A percentile compares a stretch with the other conserved stretches of the same genome.
Evolutionary conservation across 2,113 vertebrate genomes (phyloP).

Genomic region (Butorides virescens): DNA sequence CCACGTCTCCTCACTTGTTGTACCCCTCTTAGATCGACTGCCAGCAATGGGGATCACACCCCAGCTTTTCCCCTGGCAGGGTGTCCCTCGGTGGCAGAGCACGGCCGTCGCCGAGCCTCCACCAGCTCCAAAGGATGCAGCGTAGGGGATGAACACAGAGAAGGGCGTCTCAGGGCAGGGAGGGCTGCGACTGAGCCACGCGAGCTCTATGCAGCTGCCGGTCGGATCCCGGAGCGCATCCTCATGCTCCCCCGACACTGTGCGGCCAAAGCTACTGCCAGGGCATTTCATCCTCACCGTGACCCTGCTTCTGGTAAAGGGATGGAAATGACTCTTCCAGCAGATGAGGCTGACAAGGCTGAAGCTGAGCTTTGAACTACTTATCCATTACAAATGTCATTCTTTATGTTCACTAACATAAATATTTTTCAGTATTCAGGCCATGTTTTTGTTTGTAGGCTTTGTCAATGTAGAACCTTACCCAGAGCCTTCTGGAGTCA

Average conservation of each 20-base stretch:
- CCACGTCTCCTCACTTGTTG: fast-evolving
- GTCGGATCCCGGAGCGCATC: background rate
- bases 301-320: background rate
- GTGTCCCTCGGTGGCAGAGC: background rate
- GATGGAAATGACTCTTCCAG: background rate
- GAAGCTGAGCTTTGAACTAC: background rate
- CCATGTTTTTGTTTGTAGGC: background rate
- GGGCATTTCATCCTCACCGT: background rate
- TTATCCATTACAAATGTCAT: background rate
- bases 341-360: background rate
- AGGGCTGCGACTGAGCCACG: background rate
- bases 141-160: background rate
- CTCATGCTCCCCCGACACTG: background rate
- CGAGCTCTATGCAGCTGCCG: background rate
- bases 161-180: background rate
- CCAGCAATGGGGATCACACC: background rate
- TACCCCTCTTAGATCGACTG: background rate
- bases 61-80: background rate
- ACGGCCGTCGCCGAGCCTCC: background rate
- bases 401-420: background rate
- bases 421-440: background rate
- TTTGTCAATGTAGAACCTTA: background rate
- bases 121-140: background rate
- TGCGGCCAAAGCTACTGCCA: background rate
- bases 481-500: background rate